Evolutionary conservation across 2,888 invertebrate genomes (phyloP).

Genomic region (Drosophila robusta): DNA sequence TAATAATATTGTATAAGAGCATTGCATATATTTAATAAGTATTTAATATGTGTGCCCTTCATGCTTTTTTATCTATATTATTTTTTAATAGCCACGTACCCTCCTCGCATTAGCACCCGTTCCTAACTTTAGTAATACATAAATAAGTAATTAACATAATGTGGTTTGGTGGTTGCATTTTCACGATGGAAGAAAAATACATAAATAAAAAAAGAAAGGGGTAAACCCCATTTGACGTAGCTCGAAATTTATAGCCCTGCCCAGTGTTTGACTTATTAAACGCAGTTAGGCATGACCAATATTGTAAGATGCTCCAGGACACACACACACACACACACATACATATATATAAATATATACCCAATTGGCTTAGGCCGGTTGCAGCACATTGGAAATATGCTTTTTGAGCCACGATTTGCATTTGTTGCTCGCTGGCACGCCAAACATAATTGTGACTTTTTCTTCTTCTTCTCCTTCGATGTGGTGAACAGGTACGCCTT

Average conservation of each 20-base stretch:
- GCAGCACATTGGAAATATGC: constrained; percentile 28
- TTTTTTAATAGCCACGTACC: too few species aligned
- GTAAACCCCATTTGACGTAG: constrained; percentile 53
- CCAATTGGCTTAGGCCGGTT: constrained; percentile 19
- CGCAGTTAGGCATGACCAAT: constrained; percentile 61
- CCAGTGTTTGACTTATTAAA: constrained; percentile 67
- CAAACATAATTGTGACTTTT: constrained; percentile 74
- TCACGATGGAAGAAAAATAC: constrained; percentile 11
- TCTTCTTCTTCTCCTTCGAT: constrained; percentile 2
- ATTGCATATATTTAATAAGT: constrained; percentile 1
- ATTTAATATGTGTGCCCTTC: too few species aligned
- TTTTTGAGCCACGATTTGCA: constrained; percentile 66
- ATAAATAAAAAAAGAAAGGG: constrained; percentile 54
- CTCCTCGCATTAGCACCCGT: not conserved
- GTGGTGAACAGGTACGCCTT: constrained; percentile 6
- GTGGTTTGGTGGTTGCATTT: constrained; percentile 40
- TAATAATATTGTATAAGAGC: not conserved
- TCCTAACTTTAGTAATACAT: not conserved
- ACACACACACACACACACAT: constrained; percentile 14
- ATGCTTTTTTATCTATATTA: not conserved
- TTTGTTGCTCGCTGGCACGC: constrained; percentile 77
- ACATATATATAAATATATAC: constrained; percentile 9
- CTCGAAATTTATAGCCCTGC: constrained; percentile 57
- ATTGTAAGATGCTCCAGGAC: constrained; percentile 46
- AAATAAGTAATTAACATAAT: constrained; percentile 42